Conservation (phyloP, 2,113 vertebrate genomes). For the Muntiacus reevesi region DNA sequence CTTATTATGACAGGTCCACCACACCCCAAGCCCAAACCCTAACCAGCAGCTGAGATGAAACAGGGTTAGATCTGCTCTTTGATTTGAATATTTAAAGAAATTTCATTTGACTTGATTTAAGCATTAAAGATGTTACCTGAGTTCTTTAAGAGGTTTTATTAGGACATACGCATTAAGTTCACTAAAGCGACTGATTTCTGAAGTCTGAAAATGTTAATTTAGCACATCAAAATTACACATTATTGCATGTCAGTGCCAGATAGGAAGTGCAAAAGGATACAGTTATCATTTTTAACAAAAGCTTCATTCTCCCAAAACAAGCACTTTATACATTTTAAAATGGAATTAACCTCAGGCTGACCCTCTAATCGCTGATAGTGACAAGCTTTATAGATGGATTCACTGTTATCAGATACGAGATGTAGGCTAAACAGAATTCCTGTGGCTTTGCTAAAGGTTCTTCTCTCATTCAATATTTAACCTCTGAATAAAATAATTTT, state of each 20-base stretch:
- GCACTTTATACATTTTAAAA: neutral
- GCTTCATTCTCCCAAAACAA: neutral
- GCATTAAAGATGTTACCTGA: neutral
- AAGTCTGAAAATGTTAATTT: neutral
- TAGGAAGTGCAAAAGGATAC: neutral
- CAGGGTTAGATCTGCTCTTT: no score
- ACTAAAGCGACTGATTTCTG: neutral
- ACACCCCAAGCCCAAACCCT: rapidly evolving
- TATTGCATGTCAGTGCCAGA: neutral
- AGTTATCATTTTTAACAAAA: neutral
- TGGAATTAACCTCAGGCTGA: neutral
- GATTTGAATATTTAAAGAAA: neutral
- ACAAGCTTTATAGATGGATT: neutral
- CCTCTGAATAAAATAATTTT: neutral
- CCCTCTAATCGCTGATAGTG: neutral
- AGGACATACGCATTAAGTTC: neutral
- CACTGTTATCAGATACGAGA: no score
- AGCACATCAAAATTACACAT: neutral
- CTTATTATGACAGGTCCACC: rapidly evolving
- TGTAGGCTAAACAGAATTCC: neutral
- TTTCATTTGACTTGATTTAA: neutral
- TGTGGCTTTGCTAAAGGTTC: neutral
- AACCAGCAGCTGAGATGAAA: rapidly evolving
- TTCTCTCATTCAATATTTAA: neutral
- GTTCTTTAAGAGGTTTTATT: neutral